phyloP scores from a whole-genome alignment of 1,140 invertebrate genomes.

The Orchestia grillus region DNA sequence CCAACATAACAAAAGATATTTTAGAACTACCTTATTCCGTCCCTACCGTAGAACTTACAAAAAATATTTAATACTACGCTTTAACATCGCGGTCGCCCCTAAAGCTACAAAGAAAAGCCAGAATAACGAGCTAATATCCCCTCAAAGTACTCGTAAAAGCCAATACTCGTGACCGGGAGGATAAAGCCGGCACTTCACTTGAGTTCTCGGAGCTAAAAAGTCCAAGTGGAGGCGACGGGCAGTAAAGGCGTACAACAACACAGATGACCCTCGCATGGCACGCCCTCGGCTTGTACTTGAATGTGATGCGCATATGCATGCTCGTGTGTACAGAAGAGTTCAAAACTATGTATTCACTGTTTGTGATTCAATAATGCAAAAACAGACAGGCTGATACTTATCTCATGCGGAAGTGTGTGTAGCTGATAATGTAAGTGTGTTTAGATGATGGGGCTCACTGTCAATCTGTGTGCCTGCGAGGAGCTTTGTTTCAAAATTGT shows the following conservation, averaged over 20 bases:
- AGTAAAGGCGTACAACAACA: too few relatives aligned
- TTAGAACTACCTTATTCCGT: background rate
- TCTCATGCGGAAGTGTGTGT: too few relatives aligned
- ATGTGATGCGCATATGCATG: background rate
- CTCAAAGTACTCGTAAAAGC: background rate
- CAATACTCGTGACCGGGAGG: background rate
- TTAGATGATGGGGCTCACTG: too few relatives aligned
- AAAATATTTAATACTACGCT: background rate
- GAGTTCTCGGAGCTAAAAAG: background rate
- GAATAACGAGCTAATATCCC: background rate
- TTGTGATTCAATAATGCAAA: too few relatives aligned
- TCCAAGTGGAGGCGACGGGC: background rate
- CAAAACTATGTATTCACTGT: background rate
- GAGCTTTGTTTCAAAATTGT: too few relatives aligned
- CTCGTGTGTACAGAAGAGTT: background rate
- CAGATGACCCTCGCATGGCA: too few relatives aligned
- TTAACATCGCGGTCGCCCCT: background rate
- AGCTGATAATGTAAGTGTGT: too few relatives aligned
- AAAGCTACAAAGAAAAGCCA: background rate
- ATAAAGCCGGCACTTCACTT: background rate
- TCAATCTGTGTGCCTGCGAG: too few relatives aligned
- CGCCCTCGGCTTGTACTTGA: background rate
- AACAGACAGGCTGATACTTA: too few relatives aligned
- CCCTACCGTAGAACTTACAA: background rate
- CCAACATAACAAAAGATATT: background rate